A percentile compares a stretch with the other conserved stretches of the same genome.
Conservation (phyloP, 1,140 invertebrate species). For the Heterodera schachtii region DNA sequence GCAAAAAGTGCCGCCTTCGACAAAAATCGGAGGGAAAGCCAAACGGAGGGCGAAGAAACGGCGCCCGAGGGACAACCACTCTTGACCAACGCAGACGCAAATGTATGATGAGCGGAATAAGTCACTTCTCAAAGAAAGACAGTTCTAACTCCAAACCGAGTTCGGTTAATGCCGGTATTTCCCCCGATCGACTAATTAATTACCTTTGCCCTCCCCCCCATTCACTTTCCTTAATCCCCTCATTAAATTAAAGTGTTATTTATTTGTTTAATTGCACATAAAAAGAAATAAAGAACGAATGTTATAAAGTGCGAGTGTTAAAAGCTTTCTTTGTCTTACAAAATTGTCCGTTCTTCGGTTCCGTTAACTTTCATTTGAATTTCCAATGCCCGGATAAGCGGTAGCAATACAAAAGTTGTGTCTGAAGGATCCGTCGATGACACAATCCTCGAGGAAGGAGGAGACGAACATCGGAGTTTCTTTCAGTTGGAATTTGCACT, state of each 20-base stretch:
- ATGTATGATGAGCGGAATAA: neutral
- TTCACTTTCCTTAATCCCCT: neutral
- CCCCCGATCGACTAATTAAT: too few species aligned
- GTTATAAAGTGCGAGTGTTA: too few species aligned
- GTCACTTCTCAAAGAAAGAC: too few species aligned
- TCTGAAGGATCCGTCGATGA: conserved; percentile 25
- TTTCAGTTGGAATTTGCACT: conserved; percentile 36
- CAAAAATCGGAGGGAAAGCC: neutral
- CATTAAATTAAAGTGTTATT: neutral
- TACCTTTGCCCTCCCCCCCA: too few species aligned
- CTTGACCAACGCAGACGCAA: neutral
- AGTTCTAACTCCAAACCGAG: too few species aligned
- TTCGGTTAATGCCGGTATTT: too few species aligned
- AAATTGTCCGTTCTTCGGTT: too few species aligned
- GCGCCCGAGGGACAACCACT: neutral
- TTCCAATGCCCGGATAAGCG: conserved; percentile 27
- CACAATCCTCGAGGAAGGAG: conserved; percentile 20
- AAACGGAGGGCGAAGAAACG: neutral
- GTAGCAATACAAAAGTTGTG: conserved; percentile 33
- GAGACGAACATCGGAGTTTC: conserved; percentile 32
- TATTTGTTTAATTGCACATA: neutral
- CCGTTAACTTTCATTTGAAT: neutral
- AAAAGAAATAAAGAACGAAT: too few species aligned
- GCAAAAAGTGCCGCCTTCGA: neutral
- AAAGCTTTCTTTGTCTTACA: too few species aligned